Evolutionary conservation across 2,888 invertebrate genomes (phyloP).

Genomic region (Caenorhabditis sp.): DNA sequence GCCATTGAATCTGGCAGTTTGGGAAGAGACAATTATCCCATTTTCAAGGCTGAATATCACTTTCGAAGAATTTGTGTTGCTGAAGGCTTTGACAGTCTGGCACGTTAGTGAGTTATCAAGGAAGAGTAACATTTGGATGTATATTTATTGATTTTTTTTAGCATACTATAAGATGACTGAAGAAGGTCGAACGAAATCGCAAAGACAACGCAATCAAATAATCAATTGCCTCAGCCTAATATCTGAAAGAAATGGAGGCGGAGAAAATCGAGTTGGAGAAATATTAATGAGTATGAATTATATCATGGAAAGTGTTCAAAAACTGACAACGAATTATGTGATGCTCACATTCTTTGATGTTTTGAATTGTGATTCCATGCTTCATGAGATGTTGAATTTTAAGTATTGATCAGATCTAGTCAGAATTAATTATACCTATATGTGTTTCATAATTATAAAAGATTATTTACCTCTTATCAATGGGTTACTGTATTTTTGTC

Average conservation of each 20-base stretch:
- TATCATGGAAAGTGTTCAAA: constrained; percentile 45
- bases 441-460: neutral
- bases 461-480: neutral
- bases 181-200: constrained; percentile 41
- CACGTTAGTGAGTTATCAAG: constrained; percentile 39
- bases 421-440: neutral
- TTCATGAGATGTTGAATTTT: constrained; percentile 42
- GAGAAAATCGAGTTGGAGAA: constrained; percentile 41
- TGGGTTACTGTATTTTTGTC: neutral
- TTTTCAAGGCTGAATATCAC: constrained; percentile 37
- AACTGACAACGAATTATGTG: constrained; percentile 39
- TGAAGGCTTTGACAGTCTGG: constrained; percentile 51
- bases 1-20: constrained; percentile 45
- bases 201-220: constrained; percentile 41
- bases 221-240: constrained; percentile 36
- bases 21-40: constrained; percentile 41
- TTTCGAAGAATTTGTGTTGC: constrained; percentile 46
- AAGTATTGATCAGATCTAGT: constrained; percentile 18
- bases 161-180: constrained; percentile 47
- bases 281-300: constrained; percentile 49
- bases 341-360: constrained; percentile 51
- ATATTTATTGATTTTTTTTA: constrained; percentile 13
- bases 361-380: constrained; percentile 47
- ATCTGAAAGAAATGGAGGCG: constrained; percentile 28
- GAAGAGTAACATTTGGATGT: neutral